Conservation (phyloP, 2,113 vertebrate species). For the Dolichotis patagonum region DNA sequence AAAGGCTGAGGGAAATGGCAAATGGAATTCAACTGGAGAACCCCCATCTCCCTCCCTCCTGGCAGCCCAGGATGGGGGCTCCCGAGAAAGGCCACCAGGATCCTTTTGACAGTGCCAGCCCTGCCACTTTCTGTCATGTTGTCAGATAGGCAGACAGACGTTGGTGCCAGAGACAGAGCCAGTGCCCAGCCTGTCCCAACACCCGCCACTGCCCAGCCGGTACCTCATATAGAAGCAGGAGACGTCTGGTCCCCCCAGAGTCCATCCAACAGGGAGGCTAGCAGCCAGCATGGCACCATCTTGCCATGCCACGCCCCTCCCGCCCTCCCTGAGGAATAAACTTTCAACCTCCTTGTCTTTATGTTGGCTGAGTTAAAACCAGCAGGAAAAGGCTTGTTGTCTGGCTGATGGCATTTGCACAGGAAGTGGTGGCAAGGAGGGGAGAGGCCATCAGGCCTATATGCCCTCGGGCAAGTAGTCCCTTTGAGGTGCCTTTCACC, state of each 20-base stretch:
- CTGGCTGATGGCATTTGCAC: not conserved
- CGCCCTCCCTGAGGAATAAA: not conserved
- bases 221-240: fast-evolving
- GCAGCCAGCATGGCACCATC: not conserved
- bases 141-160: not conserved
- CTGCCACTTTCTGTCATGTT: fast-evolving
- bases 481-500: not conserved
- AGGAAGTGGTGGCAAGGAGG: not conserved
- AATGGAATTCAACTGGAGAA: fast-evolving
- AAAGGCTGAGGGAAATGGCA: fast-evolving
- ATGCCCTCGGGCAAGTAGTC: not conserved
- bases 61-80: too few relatives aligned
- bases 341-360: not conserved
- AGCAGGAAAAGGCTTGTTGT: not conserved
- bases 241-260: not conserved
- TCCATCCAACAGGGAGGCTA: not conserved
- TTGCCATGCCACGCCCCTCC: fast-evolving
- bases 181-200: not conserved
- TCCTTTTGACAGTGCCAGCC: not conserved
- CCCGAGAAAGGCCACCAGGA: fast-evolving
- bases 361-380: not conserved
- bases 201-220: not conserved
- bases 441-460: not conserved
- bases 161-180: not conserved
- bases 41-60: not conserved